Percentiles rank a stretch among this genome's conserved stretches.
phyloP scores from a whole-genome alignment of 2,797 vertebrate species.

The Scleropages formosus region DNA sequence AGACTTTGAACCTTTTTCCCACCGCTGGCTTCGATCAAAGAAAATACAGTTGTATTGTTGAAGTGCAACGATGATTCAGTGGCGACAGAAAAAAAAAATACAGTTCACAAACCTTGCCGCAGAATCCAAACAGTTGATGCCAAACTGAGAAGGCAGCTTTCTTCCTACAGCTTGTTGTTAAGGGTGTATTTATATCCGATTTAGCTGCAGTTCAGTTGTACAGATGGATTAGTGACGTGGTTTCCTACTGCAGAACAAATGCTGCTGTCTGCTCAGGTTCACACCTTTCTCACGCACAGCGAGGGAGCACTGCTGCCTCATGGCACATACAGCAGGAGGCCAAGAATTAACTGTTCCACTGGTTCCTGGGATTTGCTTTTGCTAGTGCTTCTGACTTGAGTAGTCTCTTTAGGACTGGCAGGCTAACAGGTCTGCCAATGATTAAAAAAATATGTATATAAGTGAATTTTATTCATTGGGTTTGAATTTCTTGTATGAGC shows the following conservation, averaged over 20 bases:
- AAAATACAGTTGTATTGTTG: background rate
- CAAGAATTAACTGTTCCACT: background rate
- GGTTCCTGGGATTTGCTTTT: constrained; percentile 3
- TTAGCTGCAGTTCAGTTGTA: background rate
- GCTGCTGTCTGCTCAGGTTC: background rate
- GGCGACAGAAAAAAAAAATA: background rate
- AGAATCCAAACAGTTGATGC: background rate
- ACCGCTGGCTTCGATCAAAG: background rate
- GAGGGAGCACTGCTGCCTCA: background rate
- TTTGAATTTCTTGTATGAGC: too few relatives aligned
- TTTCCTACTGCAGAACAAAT: background rate
- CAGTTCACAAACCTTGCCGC: background rate
- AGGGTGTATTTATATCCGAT: background rate
- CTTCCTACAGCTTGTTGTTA: too few relatives aligned
- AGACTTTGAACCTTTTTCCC: background rate
- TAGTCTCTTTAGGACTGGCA: background rate
- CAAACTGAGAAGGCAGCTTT: too few relatives aligned
- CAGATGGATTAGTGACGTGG: background rate
- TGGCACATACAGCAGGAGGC: background rate
- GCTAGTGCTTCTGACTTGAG: background rate
- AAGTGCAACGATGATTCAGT: background rate
- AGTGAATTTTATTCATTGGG: too few relatives aligned
- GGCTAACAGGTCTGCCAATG: background rate
- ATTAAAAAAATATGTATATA: too few relatives aligned
- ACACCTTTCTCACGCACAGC: background rate